Percentiles rank a stretch among this genome's conserved stretches.
Conservation (phyloP, 2,113 vertebrate species). For the Caranx ignobilis region DNA sequence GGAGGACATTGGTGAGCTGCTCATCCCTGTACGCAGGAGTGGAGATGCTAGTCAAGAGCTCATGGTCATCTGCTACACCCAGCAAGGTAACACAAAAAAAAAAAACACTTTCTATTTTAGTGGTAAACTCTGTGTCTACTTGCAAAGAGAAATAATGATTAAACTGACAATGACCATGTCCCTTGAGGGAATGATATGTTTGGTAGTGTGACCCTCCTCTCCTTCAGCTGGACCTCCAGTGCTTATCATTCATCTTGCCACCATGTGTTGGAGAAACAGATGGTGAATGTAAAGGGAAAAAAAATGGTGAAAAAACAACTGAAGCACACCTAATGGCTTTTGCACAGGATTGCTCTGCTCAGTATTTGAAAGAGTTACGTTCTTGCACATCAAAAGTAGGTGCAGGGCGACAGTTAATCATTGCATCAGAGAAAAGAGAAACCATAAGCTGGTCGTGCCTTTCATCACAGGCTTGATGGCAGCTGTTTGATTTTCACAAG, state of each 20-base stretch:
- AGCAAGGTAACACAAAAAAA: constrained; percentile 87
- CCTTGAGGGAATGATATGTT: not conserved
- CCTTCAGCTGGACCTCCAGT: not conserved
- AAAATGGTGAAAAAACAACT: not conserved
- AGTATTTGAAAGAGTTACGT: not conserved
- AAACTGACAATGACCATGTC: not conserved
- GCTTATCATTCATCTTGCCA: not conserved
- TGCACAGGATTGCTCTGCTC: not conserved
- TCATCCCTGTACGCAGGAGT: constrained; percentile 90
- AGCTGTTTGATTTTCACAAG: not conserved
- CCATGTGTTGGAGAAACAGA: not conserved
- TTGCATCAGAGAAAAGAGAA: constrained; percentile 4
- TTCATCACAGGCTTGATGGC: constrained; percentile 2
- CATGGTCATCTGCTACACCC: constrained; percentile 95
- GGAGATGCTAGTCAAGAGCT: constrained; percentile 93
- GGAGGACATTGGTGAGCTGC: constrained; percentile 92
- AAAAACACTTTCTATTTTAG: not conserved
- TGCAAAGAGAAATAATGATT: not conserved
- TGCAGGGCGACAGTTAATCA: constrained; percentile 6
- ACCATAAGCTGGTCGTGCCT: not conserved
- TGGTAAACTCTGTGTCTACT: not conserved
- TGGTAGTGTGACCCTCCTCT: not conserved
- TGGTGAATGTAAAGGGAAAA: constrained; percentile 1
- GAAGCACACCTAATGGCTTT: constrained; percentile 5
- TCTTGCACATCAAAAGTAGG: not conserved